These are phyloP conservation scores for Okapia johnstoni DNA, from an alignment of 2,113 vertebrate species.

Conservation along the genomic window DNA sequence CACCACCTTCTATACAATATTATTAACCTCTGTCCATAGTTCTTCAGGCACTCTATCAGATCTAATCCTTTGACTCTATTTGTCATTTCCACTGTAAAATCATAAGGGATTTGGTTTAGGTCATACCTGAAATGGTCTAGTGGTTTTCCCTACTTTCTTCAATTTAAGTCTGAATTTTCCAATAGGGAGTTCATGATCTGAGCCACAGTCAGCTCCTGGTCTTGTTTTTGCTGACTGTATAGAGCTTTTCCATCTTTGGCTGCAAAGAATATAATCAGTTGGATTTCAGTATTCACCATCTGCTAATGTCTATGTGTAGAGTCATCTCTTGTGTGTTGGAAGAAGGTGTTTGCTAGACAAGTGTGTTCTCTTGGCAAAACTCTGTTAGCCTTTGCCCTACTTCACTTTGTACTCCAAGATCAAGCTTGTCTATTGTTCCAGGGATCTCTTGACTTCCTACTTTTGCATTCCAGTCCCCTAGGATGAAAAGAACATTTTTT, in stretches of 20 bases:
- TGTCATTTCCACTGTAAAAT: not conserved
- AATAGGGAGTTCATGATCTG: not conserved
- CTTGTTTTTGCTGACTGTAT: not conserved
- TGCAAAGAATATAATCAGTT: not conserved
- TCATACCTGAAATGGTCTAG: not conserved
- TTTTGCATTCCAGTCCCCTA: not conserved
- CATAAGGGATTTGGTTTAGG: not conserved
- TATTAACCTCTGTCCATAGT: not conserved
- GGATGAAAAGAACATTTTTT: not conserved
- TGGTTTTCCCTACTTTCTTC: not conserved
- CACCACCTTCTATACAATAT: not conserved
- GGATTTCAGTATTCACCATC: not conserved
- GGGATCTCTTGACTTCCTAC: not conserved
- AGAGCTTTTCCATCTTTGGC: not conserved
- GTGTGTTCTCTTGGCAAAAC: not conserved
- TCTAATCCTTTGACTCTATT: not conserved
- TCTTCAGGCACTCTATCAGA: not conserved
- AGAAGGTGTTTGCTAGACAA: not conserved
- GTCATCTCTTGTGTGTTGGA: not conserved
- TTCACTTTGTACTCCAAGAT: not conserved
- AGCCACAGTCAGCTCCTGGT: not conserved
- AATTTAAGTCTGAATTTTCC: not conserved
- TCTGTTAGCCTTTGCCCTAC: not conserved
- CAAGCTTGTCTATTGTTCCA: not conserved
- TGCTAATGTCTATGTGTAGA: not conserved